Evolutionary conservation across 1,140 invertebrate genomes (phyloP).

Genomic region (Ceratosolen fusciceps): DNA sequence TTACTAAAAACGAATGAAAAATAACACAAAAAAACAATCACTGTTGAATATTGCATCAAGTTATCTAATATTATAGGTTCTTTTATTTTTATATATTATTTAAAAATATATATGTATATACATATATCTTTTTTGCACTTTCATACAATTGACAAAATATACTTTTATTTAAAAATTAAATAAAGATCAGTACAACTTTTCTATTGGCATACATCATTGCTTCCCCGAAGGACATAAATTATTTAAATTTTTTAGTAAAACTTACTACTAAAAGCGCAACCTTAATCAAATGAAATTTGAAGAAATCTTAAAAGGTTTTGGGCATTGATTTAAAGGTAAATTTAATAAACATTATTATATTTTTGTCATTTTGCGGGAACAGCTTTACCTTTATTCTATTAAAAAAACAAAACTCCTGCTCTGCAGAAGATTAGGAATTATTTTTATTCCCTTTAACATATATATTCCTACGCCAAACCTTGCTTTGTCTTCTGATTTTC

Average conservation of each 20-base stretch:
- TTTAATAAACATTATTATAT: conserved; percentile 42
- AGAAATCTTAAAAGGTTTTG: conserved; percentile 45
- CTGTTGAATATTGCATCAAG: conserved; percentile 41
- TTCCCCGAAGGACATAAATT: conserved; percentile 11
- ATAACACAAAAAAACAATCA: conserved; percentile 26
- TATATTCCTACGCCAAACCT: conserved; percentile 40
- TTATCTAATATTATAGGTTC: conserved; percentile 1
- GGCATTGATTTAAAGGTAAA: conserved; percentile 43
- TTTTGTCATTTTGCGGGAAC: conserved; percentile 44
- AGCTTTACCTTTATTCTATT: conserved; percentile 30
- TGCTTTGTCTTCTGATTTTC: conserved; percentile 24
- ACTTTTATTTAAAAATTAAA: conserved; percentile 25
- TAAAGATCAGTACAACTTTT: conserved; percentile 37
- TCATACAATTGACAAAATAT: background rate
- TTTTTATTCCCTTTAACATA: conserved; percentile 32
- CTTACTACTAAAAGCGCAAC: conserved; percentile 29
- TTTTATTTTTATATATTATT: conserved; percentile 25
- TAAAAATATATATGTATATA: no score
- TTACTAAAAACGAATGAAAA: background rate
- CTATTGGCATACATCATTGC: conserved; percentile 37
- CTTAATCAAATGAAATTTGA: background rate
- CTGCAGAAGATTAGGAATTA: conserved; percentile 46
- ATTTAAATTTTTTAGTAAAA: conserved; percentile 25
- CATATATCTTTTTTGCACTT: conserved; percentile 19
- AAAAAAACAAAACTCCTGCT: conserved; percentile 39